A percentile compares a stretch with the other conserved stretches of the same genome.
Evolutionary conservation across 2,113 vertebrate genomes (phyloP).

Genomic region (Furnarius figulus): DNA sequence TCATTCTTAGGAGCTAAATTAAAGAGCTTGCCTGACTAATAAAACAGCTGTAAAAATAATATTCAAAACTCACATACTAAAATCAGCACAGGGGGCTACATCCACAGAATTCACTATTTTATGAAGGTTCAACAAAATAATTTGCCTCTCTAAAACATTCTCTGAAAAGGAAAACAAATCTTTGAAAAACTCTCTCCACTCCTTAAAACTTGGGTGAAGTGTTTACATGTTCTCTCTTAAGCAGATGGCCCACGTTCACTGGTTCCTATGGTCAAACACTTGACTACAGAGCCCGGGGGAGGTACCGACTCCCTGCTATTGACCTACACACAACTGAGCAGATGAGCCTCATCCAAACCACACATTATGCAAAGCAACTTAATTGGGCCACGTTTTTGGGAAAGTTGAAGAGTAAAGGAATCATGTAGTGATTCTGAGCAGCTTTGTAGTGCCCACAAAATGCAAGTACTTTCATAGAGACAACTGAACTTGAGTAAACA

Average conservation of each 20-base stretch:
- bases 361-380: not conserved
- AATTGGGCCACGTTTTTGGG: not conserved
- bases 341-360: not conserved
- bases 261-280: not conserved
- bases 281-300: too few species aligned
- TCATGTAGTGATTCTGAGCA: not conserved
- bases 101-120: not conserved
- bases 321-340: not conserved
- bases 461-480: not conserved
- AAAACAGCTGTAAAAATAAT: not conserved
- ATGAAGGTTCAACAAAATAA: not conserved
- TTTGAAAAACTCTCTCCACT: not conserved
- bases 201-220: not conserved
- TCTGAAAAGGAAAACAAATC: not conserved
- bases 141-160: not conserved
- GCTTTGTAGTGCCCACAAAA: not conserved
- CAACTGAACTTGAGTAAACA: not conserved
- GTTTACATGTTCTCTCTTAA: not conserved
- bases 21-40: not conserved
- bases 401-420: not conserved
- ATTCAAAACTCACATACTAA: not conserved
- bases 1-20: not conserved
- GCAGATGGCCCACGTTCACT: rapidly evolving
- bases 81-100: not conserved
- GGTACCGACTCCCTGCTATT: not conserved